Evolutionary conservation across 2,888 invertebrate genomes (phyloP).

Genomic region (Caenorhabditis drosophilae): DNA sequence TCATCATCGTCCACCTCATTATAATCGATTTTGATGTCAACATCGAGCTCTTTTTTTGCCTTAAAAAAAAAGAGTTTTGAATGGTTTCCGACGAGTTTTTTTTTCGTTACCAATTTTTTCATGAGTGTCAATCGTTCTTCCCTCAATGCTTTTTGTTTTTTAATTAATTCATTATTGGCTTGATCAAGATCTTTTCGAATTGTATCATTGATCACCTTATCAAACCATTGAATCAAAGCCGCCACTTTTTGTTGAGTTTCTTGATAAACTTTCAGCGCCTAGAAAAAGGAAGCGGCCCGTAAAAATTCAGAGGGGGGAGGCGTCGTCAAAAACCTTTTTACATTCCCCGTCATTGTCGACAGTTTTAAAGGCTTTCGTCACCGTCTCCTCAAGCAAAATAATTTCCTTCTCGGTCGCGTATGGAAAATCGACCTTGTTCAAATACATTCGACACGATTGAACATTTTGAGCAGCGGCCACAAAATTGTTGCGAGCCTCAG

Average conservation of each 20-base stretch:
- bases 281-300: too few relatives aligned
- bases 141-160: conserved; percentile 71
- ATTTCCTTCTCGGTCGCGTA: conserved; percentile 73
- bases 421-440: conserved; percentile 72
- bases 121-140: conserved; percentile 72
- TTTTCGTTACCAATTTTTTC: conserved; percentile 70
- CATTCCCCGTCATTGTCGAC: conserved; percentile 71
- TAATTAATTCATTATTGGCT: conserved; percentile 70
- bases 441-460: conserved; percentile 72
- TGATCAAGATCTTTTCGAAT: conserved; percentile 72
- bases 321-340: conserved; percentile 50
- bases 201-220: conserved; percentile 72
- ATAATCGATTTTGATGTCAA: conserved; percentile 66
- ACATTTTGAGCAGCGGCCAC: conserved; percentile 74
- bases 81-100: too few relatives aligned
- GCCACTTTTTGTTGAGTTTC: conserved; percentile 71
- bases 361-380: conserved; percentile 73
- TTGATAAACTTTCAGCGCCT: conserved; percentile 71
- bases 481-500: conserved; percentile 73
- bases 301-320: too few relatives aligned
- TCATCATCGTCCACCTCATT: conserved; percentile 63
- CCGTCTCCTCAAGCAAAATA: conserved; percentile 71
- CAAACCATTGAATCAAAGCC: conserved; percentile 73
- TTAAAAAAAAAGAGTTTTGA: too few relatives aligned
- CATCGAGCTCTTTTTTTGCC: conserved; percentile 65